Conservation (phyloP, 2,113 vertebrate species). For the Chaetops frenatus region DNA sequence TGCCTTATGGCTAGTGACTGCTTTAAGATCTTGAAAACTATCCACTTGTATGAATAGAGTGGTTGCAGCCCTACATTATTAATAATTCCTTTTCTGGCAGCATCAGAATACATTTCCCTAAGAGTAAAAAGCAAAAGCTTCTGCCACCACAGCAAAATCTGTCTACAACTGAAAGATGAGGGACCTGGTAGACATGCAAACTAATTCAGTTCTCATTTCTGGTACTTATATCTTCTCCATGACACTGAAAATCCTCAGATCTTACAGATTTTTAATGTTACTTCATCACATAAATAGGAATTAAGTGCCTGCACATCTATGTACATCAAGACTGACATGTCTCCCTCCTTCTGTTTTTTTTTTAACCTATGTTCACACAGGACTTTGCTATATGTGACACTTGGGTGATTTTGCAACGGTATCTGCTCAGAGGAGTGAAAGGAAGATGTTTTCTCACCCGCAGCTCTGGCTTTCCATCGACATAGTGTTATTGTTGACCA, state of each 20-base stretch:
- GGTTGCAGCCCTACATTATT: not conserved
- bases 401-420: rapidly evolving
- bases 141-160: not conserved
- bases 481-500: slow-evolving; percentile 98
- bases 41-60: not conserved
- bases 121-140: not conserved
- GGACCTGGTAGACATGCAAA: not conserved
- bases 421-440: not conserved
- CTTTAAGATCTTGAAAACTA: not conserved
- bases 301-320: not conserved
- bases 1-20: not conserved
- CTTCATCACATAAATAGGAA: not conserved
- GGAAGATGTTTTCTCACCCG: slow-evolving; percentile 68
- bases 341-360: not conserved
- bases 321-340: rapidly evolving
- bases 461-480: slow-evolving; percentile 88
- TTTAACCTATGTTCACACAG: rapidly evolving
- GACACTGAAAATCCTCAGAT: not conserved
- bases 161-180: not conserved
- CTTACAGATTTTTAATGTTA: not conserved
- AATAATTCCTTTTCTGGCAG: not conserved
- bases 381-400: not conserved
- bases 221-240: not conserved
- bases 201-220: not conserved
- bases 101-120: not conserved